Evolutionary conservation across 2,888 invertebrate species (phyloP).

Genomic region (Caenorhabditis sinica): DNA sequence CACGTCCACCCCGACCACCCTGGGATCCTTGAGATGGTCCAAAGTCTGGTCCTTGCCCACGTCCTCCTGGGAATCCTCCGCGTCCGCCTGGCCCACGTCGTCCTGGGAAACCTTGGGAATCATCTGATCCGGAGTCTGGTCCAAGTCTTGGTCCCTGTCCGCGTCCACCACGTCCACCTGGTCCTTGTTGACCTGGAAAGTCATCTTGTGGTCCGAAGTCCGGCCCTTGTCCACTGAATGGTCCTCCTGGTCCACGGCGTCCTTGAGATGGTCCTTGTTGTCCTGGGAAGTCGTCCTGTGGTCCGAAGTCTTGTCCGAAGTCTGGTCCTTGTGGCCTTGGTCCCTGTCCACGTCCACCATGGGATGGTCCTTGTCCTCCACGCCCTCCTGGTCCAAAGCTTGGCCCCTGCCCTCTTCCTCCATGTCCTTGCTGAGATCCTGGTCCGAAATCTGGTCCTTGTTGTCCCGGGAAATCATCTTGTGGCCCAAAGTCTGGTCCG

Average conservation of each 20-base stretch:
- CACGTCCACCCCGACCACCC: too few species aligned
- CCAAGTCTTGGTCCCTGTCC: slow-evolving; percentile 20
- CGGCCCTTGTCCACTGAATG: slow-evolving; percentile 2
- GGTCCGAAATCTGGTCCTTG: slow-evolving; percentile 23
- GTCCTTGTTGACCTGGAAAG: slow-evolving; percentile 15
- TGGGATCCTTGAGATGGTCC: neutral
- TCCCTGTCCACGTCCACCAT: slow-evolving; percentile 12
- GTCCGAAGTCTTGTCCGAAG: slow-evolving; percentile 21
- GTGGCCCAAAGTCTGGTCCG: slow-evolving; percentile 14
- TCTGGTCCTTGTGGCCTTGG: slow-evolving; percentile 26
- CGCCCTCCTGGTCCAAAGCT: slow-evolving; percentile 19
- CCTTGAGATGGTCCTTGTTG: slow-evolving; percentile 21
- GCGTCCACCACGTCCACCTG: slow-evolving; percentile 5
- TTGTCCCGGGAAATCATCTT: slow-evolving; percentile 18
- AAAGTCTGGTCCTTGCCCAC: slow-evolving; percentile 29
- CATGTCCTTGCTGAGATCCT: slow-evolving; percentile 6
- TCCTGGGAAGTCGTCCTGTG: slow-evolving; percentile 46
- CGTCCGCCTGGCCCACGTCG: slow-evolving; percentile 28
- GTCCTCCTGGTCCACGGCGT: slow-evolving; percentile 21
- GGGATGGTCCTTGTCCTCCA: slow-evolving; percentile 20
- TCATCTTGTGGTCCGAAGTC: slow-evolving; percentile 23
- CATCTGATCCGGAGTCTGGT: slow-evolving; percentile 14
- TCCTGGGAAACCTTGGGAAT: slow-evolving; percentile 23
- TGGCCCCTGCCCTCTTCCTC: slow-evolving; percentile 19
- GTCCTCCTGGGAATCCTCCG: slow-evolving; percentile 8